Evolutionary conservation across 2,797 vertebrate genomes (phyloP).

Genomic region (Acanthurus lineatus): DNA sequence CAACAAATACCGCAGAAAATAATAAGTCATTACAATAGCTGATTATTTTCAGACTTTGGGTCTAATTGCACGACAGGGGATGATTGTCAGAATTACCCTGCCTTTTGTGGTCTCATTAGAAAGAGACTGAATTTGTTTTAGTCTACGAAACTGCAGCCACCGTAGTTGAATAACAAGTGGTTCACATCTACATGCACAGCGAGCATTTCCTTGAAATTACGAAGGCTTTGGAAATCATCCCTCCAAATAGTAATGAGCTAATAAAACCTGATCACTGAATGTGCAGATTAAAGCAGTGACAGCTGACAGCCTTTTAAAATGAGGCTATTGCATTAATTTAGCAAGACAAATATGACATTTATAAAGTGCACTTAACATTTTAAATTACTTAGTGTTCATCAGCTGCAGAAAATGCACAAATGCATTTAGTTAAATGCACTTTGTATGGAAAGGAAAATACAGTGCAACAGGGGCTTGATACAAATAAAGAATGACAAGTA

Average conservation of each 20-base stretch:
- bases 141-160: slow-evolving; percentile 49
- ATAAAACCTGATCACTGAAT: slow-evolving; percentile 46
- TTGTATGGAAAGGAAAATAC: slow-evolving; percentile 1
- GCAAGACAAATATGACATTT: slow-evolving; percentile 20
- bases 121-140: slow-evolving; percentile 52
- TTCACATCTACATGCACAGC: slow-evolving; percentile 57
- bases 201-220: slow-evolving; percentile 45
- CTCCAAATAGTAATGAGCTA: slow-evolving; percentile 64
- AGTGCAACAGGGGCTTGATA: slow-evolving; percentile 12
- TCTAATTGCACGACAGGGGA: slow-evolving; percentile 73
- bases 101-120: slow-evolving; percentile 78
- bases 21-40: slow-evolving; percentile 55
- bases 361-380: slow-evolving; percentile 21
- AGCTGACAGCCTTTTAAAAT: slow-evolving; percentile 31
- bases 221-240: slow-evolving; percentile 40
- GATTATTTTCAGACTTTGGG: slow-evolving; percentile 61
- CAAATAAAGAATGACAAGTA: slow-evolving; percentile 48
- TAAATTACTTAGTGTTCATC: slow-evolving; percentile 39
- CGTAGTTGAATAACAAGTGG: slow-evolving; percentile 65
- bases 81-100: slow-evolving; percentile 41
- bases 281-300: slow-evolving; percentile 37
- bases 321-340: slow-evolving; percentile 33
- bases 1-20: slow-evolving; percentile 40
- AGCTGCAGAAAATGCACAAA: slow-evolving; percentile 9
- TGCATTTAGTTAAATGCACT: slow-evolving; percentile 3